Evolutionary conservation across 2,888 invertebrate species (phyloP).

Genomic region (Alsophila aescularia): DNA sequence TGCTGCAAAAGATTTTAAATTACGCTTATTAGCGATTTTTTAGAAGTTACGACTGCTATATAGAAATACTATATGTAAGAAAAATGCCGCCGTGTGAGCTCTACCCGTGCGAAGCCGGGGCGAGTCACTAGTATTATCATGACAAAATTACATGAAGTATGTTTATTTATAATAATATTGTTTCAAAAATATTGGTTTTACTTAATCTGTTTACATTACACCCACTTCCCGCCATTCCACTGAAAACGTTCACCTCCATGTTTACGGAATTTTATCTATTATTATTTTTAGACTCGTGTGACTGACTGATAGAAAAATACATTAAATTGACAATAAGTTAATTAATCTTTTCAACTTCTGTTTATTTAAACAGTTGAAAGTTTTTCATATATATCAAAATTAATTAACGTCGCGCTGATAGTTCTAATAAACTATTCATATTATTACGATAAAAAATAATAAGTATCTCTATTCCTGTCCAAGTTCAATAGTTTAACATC

Average conservation of each 20-base stretch:
- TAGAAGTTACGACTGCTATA: too few species aligned
- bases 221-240: conserved; percentile 44
- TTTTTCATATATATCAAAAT: conserved; percentile 49
- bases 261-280: conserved; percentile 59
- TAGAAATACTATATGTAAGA: too few species aligned
- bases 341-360: conserved; percentile 65
- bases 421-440: conserved; percentile 23
- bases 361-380: conserved; percentile 54
- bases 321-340: conserved; percentile 66
- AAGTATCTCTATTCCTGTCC: conserved; percentile 13
- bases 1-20: too few species aligned
- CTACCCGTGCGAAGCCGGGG: too few species aligned
- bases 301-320: conserved; percentile 44
- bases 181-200: conserved; percentile 13
- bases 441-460: conserved; percentile 9
- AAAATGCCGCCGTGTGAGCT: too few species aligned
- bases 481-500: conserved; percentile 42
- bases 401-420: conserved; percentile 52
- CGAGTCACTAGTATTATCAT: too few species aligned
- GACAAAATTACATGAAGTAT: too few species aligned
- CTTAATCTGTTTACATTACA: conserved; percentile 38
- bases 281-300: conserved; percentile 54
- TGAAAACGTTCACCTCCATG: conserved; percentile 58
- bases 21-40: too few species aligned
- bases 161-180: conserved; percentile 1